Conservation (phyloP, 2,888 invertebrate species). For the Cryptus armator region DNA sequence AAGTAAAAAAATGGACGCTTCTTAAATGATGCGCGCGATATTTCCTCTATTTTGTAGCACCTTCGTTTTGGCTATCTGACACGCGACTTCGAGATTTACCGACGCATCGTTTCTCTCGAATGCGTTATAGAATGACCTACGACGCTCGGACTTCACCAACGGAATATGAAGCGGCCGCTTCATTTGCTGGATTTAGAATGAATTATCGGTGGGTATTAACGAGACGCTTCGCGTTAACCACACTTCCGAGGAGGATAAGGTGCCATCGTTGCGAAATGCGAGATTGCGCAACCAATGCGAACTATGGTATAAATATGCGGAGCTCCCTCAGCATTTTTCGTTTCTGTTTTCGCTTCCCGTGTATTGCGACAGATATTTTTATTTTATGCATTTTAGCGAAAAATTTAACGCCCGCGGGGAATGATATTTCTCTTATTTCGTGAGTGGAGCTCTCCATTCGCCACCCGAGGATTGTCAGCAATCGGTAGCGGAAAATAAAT, state of each 20-base stretch:
- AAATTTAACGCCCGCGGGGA: background rate
- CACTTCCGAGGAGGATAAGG: constrained; percentile 53
- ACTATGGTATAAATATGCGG: no score
- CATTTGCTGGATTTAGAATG: constrained; percentile 80
- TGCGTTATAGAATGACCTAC: constrained; percentile 69
- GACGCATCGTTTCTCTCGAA: constrained; percentile 74
- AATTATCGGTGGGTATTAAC: constrained; percentile 79
- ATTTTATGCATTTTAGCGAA: background rate
- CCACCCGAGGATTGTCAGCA: background rate
- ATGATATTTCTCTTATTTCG: background rate
- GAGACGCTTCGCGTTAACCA: constrained; percentile 49
- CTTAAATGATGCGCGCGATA: background rate
- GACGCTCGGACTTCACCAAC: constrained; percentile 39
- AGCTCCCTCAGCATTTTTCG: constrained; percentile 8
- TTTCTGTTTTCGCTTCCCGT: background rate
- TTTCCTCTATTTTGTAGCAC: constrained; percentile 7
- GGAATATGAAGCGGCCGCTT: constrained; percentile 65
- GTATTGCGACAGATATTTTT: background rate
- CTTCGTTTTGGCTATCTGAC: constrained; percentile 24
- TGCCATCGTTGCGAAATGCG: constrained; percentile 65
- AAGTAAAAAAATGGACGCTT: background rate
- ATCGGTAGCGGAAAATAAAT: background rate
- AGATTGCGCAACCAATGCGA: constrained; percentile 58
- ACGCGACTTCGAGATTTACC: constrained; percentile 44
- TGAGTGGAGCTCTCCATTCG: no score